Percentiles rank a stretch among this genome's conserved stretches.
phyloP scores from a whole-genome alignment of 2,888 invertebrate genomes.

The Ligdia adustata region DNA sequence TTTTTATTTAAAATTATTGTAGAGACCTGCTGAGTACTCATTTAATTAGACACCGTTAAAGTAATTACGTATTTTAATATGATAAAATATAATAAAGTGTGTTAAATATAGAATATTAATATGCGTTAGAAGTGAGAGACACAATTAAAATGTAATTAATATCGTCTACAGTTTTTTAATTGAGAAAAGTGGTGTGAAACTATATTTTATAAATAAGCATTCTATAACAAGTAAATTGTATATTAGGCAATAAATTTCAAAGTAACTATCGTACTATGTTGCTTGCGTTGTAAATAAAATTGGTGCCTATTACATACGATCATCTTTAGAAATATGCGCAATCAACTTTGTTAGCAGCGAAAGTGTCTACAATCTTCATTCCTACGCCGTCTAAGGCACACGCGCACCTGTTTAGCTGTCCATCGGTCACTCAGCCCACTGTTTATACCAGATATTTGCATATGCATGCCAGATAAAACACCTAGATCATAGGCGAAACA shows the following conservation, averaged over 20 bases:
- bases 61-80: slow-evolving; percentile 25
- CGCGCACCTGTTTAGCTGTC: slow-evolving; percentile 51
- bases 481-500: slow-evolving; percentile 59
- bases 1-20: slow-evolving; percentile 23
- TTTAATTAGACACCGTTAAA: slow-evolving; percentile 27
- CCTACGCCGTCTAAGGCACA: slow-evolving; percentile 40
- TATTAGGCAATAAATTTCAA: neutral
- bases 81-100: slow-evolving; percentile 14
- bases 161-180: slow-evolving; percentile 2
- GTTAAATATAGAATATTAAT: slow-evolving; percentile 17
- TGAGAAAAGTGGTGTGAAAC: slow-evolving; percentile 7
- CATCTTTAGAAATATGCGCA: slow-evolving; percentile 28
- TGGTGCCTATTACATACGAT: slow-evolving; percentile 19
- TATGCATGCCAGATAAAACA: slow-evolving; percentile 61
- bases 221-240: slow-evolving; percentile 3
- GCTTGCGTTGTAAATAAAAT: slow-evolving; percentile 24
- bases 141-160: slow-evolving; percentile 8
- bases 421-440: slow-evolving; percentile 40
- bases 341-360: slow-evolving; percentile 40
- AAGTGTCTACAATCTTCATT: slow-evolving; percentile 42
- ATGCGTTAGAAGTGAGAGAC: slow-evolving; percentile 5
- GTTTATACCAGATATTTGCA: slow-evolving; percentile 66
- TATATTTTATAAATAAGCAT: slow-evolving; percentile 1
- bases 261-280: slow-evolving; percentile 10
- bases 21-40: slow-evolving; percentile 22